Evolutionary conservation across 2,113 vertebrate genomes (phyloP), one percentile per base, ranked within the genome.

Genomic region (Callorhinus ursinus): DNA sequence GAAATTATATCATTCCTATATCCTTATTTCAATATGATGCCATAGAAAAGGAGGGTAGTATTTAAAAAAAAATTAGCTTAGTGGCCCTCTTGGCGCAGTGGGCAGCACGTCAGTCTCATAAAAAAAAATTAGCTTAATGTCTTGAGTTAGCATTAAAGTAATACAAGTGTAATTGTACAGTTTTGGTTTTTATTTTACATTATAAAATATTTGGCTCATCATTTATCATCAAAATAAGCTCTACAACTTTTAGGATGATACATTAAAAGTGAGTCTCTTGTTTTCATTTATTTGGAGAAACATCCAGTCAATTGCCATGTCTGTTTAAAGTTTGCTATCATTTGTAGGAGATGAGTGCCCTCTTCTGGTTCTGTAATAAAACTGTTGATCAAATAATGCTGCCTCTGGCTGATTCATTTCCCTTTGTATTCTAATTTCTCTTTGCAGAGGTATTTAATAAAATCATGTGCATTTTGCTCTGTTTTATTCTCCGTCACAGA

Each of bases 281-380:
- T 92, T 83, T 96, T 69, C 21, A 53, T 76, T 39, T 72, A 81
- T 76, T 84, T 26, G 16, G 69, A 63, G 77, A 83, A 74, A 76
- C 2, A 51, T 12, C 24, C 31, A 7, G 15, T 42, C 2, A n/a
- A 8, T 14, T 46, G n/a, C 11, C 36, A 39, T 31, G 11, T 36
- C 2, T 88, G 11, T 0, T 21, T 69, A 16, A 84, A 85, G 3
- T 83, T 53, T 80, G 39, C 55, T 22, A 3, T 51, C 74, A 87
- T 91, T 93, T 67, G 4, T 96, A 77, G 84, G 79, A 55, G 13
- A 51, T 8, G 93, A 81, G 83, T 93, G 96, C 98, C 98, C 98
- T 98, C 99, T 97, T 94, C 96, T 98, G 98, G 97, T 95, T 80
- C 10, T 39, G 9, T 46, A 5, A 31, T 49, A 77, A 46, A 97